A percentile compares a stretch with the other conserved stretches of the same genome.
These are phyloP conservation scores for Neopelma chrysocephalum DNA, from an alignment of 2,797 vertebrate genomes.

Conservation along the genomic window DNA sequence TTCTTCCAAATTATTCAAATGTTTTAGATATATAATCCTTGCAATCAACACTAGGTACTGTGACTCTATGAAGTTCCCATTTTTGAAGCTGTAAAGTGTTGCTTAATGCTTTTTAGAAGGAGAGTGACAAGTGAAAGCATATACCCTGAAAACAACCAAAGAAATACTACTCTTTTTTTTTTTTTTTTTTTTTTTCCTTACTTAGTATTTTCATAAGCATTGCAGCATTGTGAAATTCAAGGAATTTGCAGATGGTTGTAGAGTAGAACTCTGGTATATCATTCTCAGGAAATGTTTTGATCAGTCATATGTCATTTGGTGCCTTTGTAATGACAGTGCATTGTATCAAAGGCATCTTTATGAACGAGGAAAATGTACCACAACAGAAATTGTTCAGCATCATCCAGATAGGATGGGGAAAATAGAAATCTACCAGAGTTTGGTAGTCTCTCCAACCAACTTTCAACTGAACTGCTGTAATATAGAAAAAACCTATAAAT, in stretches of 20 bases:
- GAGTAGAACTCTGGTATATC: not conserved
- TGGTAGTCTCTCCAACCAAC: not conserved
- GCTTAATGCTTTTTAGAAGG: not conserved
- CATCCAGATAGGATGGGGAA: not conserved
- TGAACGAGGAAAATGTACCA: not conserved
- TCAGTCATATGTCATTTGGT: not conserved
- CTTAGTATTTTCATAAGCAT: not conserved
- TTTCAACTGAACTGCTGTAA: not conserved
- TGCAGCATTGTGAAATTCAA: not conserved
- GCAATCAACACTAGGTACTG: not conserved
- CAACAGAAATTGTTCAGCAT: not conserved
- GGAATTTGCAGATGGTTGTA: not conserved
- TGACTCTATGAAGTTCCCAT: not conserved
- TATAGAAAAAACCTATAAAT: not conserved
- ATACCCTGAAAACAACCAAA: not conserved
- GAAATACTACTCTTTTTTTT: not conserved
- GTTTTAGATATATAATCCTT: not conserved
- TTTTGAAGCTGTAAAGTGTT: not conserved
- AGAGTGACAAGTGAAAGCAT: not conserved
- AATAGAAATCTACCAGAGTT: not conserved
- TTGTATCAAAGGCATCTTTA: not conserved
- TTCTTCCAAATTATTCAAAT: not conserved
- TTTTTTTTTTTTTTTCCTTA: not conserved
- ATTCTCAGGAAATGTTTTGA: conserved; percentile 11
- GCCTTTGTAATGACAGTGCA: not conserved